phyloP scores from a whole-genome alignment of 2,113 vertebrate genomes.

The Gobius niger region DNA sequence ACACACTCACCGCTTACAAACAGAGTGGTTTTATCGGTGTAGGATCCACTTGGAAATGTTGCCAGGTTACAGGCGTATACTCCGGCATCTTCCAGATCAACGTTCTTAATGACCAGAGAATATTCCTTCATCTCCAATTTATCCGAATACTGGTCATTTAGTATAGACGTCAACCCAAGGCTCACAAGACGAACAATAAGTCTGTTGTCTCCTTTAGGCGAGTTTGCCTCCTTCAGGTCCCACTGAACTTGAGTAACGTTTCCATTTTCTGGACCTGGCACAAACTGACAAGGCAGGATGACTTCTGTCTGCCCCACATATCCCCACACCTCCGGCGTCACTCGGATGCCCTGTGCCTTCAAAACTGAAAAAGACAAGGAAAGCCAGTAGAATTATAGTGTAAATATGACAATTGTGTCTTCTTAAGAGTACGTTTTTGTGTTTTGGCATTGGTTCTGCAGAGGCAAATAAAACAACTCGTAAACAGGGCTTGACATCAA shows the following conservation, averaged over 20 bases:
- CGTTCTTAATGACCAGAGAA: slow-evolving; percentile 62
- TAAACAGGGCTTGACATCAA: too few species aligned
- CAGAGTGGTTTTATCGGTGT: slow-evolving; percentile 56
- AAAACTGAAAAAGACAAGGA: slow-evolving; percentile 23
- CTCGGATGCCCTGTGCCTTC: slow-evolving; percentile 35
- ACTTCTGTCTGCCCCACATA: slow-evolving; percentile 54
- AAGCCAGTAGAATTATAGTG: not conserved
- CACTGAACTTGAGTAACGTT: slow-evolving; percentile 47
- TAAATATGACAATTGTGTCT: too few species aligned
- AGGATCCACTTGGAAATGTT: slow-evolving; percentile 68
- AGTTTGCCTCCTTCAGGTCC: slow-evolving; percentile 20
- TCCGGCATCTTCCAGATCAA: slow-evolving; percentile 68
- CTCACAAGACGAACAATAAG: slow-evolving; percentile 49
- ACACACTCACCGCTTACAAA: slow-evolving; percentile 62
- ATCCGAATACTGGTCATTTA: not conserved
- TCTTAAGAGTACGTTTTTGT: too few species aligned
- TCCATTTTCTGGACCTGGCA: rapidly evolving
- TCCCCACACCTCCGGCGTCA: slow-evolving; percentile 50
- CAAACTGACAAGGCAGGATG: slow-evolving; percentile 64
- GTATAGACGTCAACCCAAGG: slow-evolving; percentile 4
- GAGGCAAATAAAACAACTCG: too few species aligned
- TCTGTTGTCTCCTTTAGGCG: rapidly evolving
- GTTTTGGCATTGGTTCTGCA: too few species aligned
- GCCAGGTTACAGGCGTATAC: slow-evolving; percentile 70
- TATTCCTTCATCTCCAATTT: slow-evolving; percentile 45